Conservation (phyloP, 2,113 vertebrate species). For the Vombatus ursinus region DNA sequence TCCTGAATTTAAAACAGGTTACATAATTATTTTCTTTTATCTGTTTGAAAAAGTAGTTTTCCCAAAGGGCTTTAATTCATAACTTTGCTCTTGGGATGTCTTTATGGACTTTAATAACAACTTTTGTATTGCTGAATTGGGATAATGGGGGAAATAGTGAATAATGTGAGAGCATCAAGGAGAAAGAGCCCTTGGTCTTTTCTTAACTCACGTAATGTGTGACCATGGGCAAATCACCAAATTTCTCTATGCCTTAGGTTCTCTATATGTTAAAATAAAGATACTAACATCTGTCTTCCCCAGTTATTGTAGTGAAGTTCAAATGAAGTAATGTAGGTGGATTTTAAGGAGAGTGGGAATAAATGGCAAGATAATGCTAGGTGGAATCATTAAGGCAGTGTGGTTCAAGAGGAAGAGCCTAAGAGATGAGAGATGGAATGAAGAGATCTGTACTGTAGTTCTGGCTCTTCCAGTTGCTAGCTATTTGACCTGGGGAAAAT, state of each 20-base stretch:
- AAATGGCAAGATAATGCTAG: no score
- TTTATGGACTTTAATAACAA: background rate
- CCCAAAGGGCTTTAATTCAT: constrained; percentile 13
- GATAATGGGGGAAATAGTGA: no score
- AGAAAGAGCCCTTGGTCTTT: background rate
- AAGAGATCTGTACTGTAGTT: background rate
- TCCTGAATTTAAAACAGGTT: constrained; percentile 72
- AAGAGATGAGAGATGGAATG: background rate
- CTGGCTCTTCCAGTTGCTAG: background rate
- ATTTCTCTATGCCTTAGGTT: background rate
- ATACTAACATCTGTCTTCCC: background rate
- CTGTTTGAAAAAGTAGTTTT: constrained; percentile 40
- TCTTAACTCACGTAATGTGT: background rate
- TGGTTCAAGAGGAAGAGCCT: background rate
- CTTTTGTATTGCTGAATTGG: background rate
- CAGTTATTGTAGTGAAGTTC: background rate
- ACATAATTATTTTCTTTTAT: constrained; percentile 57
- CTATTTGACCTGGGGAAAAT: background rate
- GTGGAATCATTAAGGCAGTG: background rate
- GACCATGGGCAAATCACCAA: background rate
- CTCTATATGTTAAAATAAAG: background rate
- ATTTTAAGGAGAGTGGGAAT: background rate
- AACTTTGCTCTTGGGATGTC: background rate
- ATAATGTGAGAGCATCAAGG: background rate
- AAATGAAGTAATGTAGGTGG: background rate